Percentiles rank a stretch among this genome's conserved stretches.
Conservation (phyloP, 2,797 vertebrate species). For the Rhinella marina region DNA sequence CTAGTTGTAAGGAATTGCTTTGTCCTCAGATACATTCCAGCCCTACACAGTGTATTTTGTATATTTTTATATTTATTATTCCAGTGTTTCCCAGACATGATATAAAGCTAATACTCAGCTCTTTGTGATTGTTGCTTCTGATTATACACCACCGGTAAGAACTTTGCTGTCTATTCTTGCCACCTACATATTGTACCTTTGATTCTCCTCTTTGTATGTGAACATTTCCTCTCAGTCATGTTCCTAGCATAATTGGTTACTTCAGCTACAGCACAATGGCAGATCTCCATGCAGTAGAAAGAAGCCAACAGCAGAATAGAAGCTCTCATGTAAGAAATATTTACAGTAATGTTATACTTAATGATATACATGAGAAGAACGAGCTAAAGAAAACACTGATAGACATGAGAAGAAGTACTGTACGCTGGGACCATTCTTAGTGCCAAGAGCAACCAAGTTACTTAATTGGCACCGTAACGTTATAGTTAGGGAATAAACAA, state of each 20-base stretch:
- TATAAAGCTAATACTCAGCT: background rate
- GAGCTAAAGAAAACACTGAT: background rate
- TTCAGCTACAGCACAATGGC: background rate
- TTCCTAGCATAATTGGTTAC: slow-evolving; percentile 12
- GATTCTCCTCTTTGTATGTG: background rate
- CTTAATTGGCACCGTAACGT: background rate
- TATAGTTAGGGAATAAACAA: background rate
- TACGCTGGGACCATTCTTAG: background rate
- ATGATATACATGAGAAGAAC: slow-evolving; percentile 1
- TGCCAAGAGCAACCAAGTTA: background rate
- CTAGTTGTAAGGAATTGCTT: background rate
- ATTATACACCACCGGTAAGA: background rate
- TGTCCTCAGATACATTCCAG: background rate
- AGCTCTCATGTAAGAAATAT: slow-evolving; percentile 2
- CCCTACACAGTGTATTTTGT: background rate
- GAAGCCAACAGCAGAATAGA: background rate
- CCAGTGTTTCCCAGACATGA: background rate
- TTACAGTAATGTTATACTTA: background rate
- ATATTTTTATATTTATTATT: background rate
- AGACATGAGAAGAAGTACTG: background rate
- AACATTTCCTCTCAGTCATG: slow-evolving; percentile 6
- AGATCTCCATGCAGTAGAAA: background rate
- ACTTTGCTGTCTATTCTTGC: background rate
- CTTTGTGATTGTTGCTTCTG: background rate
- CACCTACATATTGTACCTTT: background rate